phyloP scores from a whole-genome alignment of 2,888 invertebrate genomes.

The Eupithecia exiguata region DNA sequence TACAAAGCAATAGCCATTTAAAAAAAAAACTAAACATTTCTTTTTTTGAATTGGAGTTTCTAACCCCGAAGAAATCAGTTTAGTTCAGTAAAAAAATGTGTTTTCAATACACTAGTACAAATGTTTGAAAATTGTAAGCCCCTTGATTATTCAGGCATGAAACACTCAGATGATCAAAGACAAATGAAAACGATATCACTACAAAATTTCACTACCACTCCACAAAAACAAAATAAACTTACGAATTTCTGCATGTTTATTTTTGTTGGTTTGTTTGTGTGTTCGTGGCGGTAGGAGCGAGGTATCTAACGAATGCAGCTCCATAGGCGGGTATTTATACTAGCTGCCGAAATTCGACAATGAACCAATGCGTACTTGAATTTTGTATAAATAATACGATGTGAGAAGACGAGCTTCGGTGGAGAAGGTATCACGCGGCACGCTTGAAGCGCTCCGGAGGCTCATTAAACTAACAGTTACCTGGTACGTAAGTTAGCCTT shows the following conservation, averaged over 20 bases:
- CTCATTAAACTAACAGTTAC: too few species aligned
- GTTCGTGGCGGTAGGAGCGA: constrained; percentile 54
- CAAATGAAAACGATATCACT: not conserved
- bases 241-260: constrained; percentile 75
- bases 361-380: constrained; percentile 69
- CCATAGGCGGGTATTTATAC: constrained; percentile 65
- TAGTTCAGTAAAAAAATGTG: not conserved
- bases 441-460: not conserved
- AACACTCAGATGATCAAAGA: not conserved
- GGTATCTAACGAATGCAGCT: constrained; percentile 66
- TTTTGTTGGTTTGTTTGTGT: constrained; percentile 51
- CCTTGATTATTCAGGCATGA: not conserved
- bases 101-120: not conserved
- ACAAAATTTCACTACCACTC: constrained; percentile 14
- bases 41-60: too few species aligned
- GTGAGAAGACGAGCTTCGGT: constrained; percentile 51
- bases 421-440: constrained; percentile 48
- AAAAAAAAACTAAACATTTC: too few species aligned
- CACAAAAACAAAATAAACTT: constrained; percentile 53
- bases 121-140: not conserved
- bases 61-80: not conserved
- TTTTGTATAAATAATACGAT: constrained; percentile 50
- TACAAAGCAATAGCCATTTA: too few species aligned
- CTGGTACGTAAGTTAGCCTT: too few species aligned
- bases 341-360: constrained; percentile 66